phyloP scores from a whole-genome alignment of 2,888 invertebrate genomes.

The Lithophane semibrunnea region DNA sequence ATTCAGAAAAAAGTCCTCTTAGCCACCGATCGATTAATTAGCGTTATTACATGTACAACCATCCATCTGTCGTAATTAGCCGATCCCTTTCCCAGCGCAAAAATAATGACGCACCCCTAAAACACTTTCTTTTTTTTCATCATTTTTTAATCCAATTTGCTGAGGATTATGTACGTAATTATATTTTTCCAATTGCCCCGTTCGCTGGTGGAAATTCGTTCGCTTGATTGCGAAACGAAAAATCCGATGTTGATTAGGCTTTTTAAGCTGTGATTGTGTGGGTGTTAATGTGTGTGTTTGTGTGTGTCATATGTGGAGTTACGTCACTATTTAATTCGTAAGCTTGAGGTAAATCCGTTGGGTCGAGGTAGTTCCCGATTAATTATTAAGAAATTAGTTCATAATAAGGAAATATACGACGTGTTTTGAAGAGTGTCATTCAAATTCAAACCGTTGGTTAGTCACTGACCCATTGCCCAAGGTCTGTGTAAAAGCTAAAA shows the following conservation, averaged over 20 bases:
- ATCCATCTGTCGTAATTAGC: conserved; percentile 90
- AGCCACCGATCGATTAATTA: conserved; percentile 88
- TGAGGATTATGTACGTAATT: conserved; percentile 91
- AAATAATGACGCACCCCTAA: conserved; percentile 90
- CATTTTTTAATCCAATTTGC: conserved; percentile 91
- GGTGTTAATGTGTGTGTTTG: conserved; percentile 55
- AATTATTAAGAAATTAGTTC: conserved; percentile 10
- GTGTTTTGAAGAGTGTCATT: not conserved
- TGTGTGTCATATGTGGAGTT: conserved; percentile 34
- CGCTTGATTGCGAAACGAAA: conserved; percentile 87
- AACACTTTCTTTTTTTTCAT: conserved; percentile 88
- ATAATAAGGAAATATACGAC: conserved; percentile 2
- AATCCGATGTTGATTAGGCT: conserved; percentile 87
- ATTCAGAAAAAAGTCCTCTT: conserved; percentile 79
- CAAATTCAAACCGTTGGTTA: conserved; percentile 2
- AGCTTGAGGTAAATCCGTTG: conserved; percentile 25
- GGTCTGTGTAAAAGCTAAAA: not conserved
- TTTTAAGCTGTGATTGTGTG: conserved; percentile 80
- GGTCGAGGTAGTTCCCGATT: conserved; percentile 37
- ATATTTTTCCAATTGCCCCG: conserved; percentile 90
- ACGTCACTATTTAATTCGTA: conserved; percentile 54
- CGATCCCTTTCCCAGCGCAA: conserved; percentile 86
- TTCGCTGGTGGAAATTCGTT: conserved; percentile 82
- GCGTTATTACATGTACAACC: conserved; percentile 87
- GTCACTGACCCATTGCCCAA: not conserved